These are phyloP conservation scores for Catamblyrhynchus diadema DNA, from an alignment of 2,797 vertebrate species.

Conservation along the genomic window DNA sequence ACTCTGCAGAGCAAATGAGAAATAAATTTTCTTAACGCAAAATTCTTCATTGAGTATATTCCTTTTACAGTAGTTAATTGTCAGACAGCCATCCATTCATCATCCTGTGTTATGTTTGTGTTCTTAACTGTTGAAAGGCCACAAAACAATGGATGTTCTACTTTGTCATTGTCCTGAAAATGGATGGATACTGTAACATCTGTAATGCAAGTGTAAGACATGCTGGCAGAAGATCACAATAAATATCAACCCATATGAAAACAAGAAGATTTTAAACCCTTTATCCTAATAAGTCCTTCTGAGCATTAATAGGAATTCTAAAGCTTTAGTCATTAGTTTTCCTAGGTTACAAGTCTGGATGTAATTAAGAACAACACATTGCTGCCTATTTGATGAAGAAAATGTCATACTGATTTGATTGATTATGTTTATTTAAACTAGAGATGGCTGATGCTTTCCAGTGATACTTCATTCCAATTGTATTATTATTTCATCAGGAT, in stretches of 20 bases:
- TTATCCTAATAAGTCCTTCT: constrained; percentile 45
- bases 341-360: constrained; percentile 8
- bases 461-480: constrained; percentile 50
- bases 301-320: constrained; percentile 48
- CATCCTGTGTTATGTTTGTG: not conserved
- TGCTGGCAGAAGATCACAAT: not conserved
- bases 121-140: not conserved
- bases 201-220: not conserved
- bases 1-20: not conserved
- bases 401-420: constrained; percentile 53
- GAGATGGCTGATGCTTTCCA: constrained; percentile 42
- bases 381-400: constrained; percentile 37
- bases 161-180: not conserved
- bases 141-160: not conserved
- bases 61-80: not conserved
- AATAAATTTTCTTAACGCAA: not conserved
- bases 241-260: constrained; percentile 3
- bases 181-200: not conserved
- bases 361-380: constrained; percentile 63
- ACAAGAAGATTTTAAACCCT: constrained; percentile 8
- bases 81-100: not conserved
- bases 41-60: not conserved
- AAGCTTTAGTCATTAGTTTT: constrained; percentile 59
- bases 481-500: constrained; percentile 51
- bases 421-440: constrained; percentile 54